phyloP scores from a whole-genome alignment of 2,888 invertebrate species.

The Eristalinus sepulchralis region DNA sequence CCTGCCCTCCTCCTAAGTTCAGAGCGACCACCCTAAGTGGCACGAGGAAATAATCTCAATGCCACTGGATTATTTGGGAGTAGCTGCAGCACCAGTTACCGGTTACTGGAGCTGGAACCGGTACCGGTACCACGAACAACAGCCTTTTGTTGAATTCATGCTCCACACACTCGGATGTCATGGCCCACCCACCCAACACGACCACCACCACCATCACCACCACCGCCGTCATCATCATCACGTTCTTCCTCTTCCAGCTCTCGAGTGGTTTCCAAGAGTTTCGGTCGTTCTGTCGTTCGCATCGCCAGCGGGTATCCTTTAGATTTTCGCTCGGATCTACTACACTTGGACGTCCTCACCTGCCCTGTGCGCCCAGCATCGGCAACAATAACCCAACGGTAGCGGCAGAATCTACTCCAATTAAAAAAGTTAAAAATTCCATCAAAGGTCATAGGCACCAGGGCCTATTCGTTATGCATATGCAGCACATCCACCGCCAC shows the following conservation, averaged over 20 bases:
- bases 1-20: slow-evolving; percentile 18
- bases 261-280: slow-evolving; percentile 68
- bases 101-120: slow-evolving; percentile 26
- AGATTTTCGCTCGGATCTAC: slow-evolving; percentile 66
- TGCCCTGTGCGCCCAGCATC: background rate
- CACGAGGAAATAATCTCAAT: slow-evolving; percentile 60
- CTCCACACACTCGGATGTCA: slow-evolving; percentile 44
- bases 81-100: background rate
- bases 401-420: slow-evolving; percentile 60
- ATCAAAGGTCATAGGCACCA: slow-evolving; percentile 71
- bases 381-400: background rate
- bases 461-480: slow-evolving; percentile 66
- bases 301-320: slow-evolving; percentile 61
- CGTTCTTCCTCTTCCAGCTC: slow-evolving; percentile 68
- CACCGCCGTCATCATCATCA: slow-evolving; percentile 8
- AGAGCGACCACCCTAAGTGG: background rate
- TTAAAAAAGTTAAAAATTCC: slow-evolving; percentile 71
- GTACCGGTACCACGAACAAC: slow-evolving; percentile 46
- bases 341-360: slow-evolving; percentile 38
- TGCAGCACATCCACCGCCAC: slow-evolving; percentile 32
- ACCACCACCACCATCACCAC: slow-evolving; percentile 6
- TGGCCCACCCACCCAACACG: background rate
- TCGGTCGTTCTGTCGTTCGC: slow-evolving; percentile 62
- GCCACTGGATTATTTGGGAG: slow-evolving; percentile 60
- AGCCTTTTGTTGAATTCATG: slow-evolving; percentile 68